Evolutionary conservation across 2,797 vertebrate species (phyloP), one percentile per base, ranked within the genome.

Genomic region (Thunnus albacares): DNA sequence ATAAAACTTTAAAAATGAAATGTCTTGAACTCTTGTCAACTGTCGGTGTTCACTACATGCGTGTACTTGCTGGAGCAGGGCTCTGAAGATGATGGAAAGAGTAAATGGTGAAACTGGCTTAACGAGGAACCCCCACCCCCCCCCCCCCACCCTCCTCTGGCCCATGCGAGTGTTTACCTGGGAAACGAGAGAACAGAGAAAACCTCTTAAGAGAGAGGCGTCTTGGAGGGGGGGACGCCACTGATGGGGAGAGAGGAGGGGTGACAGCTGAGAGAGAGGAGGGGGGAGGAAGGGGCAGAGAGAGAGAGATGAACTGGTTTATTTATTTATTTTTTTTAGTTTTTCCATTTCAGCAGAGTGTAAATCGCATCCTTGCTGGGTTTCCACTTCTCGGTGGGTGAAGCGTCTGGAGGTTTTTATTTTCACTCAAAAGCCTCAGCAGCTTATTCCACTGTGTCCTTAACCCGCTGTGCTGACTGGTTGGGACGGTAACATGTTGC

Each of bases 171-270:
- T 85, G 82, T 92, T 97, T 96, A 97, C 96, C 96, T 97, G 95
- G 93, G 82, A 93, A 95, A 84, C 92, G 93, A 92, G 96, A 91
- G 95, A 96, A 96, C 87, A 96, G 83, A 92, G 95, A 96, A 91
- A 95, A 95, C 93, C 94, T 95, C 90, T 96, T 96, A 92, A 96
- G 92, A 81, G 96, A 94, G 75, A 94, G 94, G 88, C 92, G 94
- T 53, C 95, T 92, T 64, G 94, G 94, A 83, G 89, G 94, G 91
- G 94, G 92, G 38, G 94, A 94, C 67, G 91, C 90, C 93, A 95
- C 92, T 81, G 94, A 93, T 1, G 95, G 94, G 90, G 94, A 95
- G 78, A 94, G 91, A 80, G 95, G 94, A 82, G 95, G 94, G 83
- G 95, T 93, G 91, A 94, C 90, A 62, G 93, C 94, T 94, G 90